A percentile compares a stretch with the other conserved stretches of the same genome.
phyloP scores from a whole-genome alignment of 2,113 vertebrate species.

The Capreolus pygargus region DNA sequence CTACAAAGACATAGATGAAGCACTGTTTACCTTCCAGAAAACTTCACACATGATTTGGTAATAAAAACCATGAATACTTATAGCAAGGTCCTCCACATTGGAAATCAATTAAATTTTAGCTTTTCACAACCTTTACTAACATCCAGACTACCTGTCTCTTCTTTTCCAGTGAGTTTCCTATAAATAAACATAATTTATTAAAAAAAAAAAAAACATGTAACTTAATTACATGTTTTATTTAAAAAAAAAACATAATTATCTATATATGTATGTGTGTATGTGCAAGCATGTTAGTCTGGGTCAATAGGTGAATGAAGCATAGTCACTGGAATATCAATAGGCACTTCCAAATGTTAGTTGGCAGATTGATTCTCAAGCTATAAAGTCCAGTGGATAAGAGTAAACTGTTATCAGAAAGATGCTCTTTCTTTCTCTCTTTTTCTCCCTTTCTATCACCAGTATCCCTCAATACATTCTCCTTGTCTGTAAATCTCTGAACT shows the following conservation, averaged over 20 bases:
- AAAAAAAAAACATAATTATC: background rate
- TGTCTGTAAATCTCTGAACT: background rate
- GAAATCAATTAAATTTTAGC: background rate
- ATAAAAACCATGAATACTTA: background rate
- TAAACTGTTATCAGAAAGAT: background rate
- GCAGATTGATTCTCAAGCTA: background rate
- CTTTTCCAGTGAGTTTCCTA: background rate
- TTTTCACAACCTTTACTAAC: background rate
- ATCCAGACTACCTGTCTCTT: background rate
- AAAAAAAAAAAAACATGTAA: background rate
- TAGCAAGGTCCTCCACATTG: background rate
- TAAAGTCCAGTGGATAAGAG: background rate
- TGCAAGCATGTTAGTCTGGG: rapidly evolving
- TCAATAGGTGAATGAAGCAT: background rate
- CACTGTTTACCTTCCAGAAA: background rate
- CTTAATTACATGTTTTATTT: background rate
- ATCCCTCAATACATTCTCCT: background rate
- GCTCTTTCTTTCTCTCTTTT: background rate
- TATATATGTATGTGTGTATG: background rate
- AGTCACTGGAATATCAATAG: background rate
- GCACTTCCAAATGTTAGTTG: background rate
- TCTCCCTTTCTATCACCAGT: background rate
- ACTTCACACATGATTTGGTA: background rate
- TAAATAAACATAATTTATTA: background rate
- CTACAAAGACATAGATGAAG: background rate